Evolutionary conservation across 2,888 invertebrate species (phyloP).

Genomic region (Amphimallon solstitiale): DNA sequence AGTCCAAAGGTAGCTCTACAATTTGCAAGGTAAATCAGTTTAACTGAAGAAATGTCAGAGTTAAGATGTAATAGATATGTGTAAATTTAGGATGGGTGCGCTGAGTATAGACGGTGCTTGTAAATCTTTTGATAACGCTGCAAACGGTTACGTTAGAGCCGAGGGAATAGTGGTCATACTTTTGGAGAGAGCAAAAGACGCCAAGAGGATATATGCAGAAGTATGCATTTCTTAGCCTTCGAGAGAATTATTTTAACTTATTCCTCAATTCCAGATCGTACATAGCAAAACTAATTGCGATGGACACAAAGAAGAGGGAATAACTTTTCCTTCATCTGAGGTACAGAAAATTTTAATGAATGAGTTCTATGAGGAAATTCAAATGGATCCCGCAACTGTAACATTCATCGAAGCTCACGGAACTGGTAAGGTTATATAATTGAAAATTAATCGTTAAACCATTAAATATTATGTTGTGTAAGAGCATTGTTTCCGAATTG

Average conservation of each 20-base stretch:
- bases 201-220: conserved; percentile 66
- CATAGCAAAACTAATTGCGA: conserved; percentile 59
- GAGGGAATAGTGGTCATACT: conserved; percentile 79
- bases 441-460: too few species aligned
- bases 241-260: conserved; percentile 22
- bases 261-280: conserved; percentile 52
- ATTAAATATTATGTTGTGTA: too few species aligned
- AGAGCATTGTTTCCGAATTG: too few species aligned
- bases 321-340: conserved; percentile 61
- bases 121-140: conserved; percentile 88
- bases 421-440: conserved; percentile 15
- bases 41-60: too few species aligned
- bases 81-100: conserved; percentile 68
- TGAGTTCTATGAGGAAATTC: conserved; percentile 76
- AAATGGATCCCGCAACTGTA: conserved; percentile 74
- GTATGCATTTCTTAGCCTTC: conserved; percentile 28
- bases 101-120: conserved; percentile 87
- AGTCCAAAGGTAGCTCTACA: too few species aligned
- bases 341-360: conserved; percentile 71
- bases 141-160: conserved; percentile 85
- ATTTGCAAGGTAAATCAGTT: too few species aligned
- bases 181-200: conserved; percentile 72
- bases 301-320: conserved; percentile 60
- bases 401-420: conserved; percentile 83
- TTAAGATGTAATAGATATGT: too few species aligned